Conservation (phyloP, 1,140 invertebrate genomes). For the Rhagoletis zephyria region DNA sequence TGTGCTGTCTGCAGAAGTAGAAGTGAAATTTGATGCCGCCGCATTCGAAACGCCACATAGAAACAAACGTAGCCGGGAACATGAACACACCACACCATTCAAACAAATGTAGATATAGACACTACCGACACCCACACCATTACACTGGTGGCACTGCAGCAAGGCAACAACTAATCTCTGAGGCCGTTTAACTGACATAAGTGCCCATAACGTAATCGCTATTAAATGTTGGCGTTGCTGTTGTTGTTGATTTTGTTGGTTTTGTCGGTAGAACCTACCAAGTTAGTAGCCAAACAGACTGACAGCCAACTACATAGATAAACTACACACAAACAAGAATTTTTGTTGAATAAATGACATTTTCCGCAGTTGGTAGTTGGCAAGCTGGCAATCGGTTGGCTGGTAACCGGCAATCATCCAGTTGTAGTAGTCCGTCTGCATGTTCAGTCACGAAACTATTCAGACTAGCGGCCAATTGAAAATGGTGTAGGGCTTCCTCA, state of each 20-base stretch:
- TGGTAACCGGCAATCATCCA: background rate
- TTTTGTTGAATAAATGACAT: too few relatives aligned
- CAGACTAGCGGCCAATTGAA: background rate
- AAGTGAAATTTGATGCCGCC: too few relatives aligned
- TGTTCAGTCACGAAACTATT: too few relatives aligned
- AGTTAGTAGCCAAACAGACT: background rate
- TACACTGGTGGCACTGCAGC: too few relatives aligned
- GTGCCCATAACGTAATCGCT: background rate
- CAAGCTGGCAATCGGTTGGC: background rate
- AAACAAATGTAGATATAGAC: too few relatives aligned
- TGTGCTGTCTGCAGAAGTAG: too few relatives aligned
- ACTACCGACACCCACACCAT: too few relatives aligned
- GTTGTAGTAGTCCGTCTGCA: background rate
- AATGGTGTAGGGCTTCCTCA: conserved; percentile 3
- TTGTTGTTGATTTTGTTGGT: background rate
- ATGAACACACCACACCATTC: too few relatives aligned
- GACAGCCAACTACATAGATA: background rate
- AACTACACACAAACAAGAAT: background rate
- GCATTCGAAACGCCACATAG: too few relatives aligned
- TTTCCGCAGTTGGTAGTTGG: background rate
- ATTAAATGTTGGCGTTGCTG: background rate
- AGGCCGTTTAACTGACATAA: background rate
- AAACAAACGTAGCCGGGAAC: too few relatives aligned
- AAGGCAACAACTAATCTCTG: too few relatives aligned
- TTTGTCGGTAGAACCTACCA: background rate